Base-by-base conservation (phyloP, 1,140 invertebrate genomes). In the Plectrocnemia conspersa region DNA sequence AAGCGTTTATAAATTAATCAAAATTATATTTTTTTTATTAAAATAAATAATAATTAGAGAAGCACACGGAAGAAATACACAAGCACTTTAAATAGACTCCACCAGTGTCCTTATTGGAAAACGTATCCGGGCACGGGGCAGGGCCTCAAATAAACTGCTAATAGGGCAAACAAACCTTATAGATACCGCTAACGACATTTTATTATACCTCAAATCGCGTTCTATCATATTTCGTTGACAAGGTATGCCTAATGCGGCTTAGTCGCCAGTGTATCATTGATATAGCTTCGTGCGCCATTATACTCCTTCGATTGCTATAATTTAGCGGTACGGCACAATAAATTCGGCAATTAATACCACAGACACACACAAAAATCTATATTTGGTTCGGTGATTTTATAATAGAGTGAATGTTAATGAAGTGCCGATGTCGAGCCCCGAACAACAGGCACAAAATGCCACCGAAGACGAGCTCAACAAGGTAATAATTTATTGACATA, bases 401-500 rank as follows among this genome's bases (percentile, higher is more conserved):
- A 3, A 18, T n/a, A 27, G 16, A 3, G 18, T 35, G 9, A 35
- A 36, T 32, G 1, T 46, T 52, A 22, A 40, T 44, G 16, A 33
- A 18, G 21, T 40, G 15, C 33, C 22, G 11, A 55, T 59, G 52
- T 13, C 57, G 1, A 47, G 48, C 6, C 52, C 52, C 16, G 52
- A 55, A 2, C 56, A 52, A 3, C 50, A 47, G 6, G 15, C 41
- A 1, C 54, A 54, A 24, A 53, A 59, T 15, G 41, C 53, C 9
- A 59, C 58, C 3, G 58, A 59, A 48, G 58, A 59, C 56, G 58
- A 59, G 35, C 58, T 59, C 48, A 59, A 59, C 16, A 59, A 55
- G 53, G 58, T 59, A 5, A 54, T 25, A 23, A 10, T 4, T 45
- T 24, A 36, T 5, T 21, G 15, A 15, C 2, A 32, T 32, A 29